Evolutionary conservation across 2,888 invertebrate species (phyloP), one percentile per base, ranked within the genome.

Genomic region (Dermolepida albohirtum): DNA sequence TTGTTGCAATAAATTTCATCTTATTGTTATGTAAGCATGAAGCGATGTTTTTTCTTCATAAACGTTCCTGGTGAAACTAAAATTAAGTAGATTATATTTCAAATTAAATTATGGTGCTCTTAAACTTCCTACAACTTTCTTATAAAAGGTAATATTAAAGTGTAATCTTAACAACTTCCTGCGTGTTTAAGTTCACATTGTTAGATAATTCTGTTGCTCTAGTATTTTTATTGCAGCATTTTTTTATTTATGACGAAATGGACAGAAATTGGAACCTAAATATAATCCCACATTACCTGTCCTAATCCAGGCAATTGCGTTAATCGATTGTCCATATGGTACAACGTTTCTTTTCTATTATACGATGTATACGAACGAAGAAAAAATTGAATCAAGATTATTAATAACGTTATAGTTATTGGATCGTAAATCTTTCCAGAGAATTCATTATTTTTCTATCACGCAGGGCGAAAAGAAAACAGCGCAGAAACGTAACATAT

Each of bases 401-500:
- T 65, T 66, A 66, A 68, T 65, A 65, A 59, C 65, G 52, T 43
- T 65, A 41, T 57, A 44, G 59, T 50, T 68, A 68, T 68, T 59
- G 68, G 64, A 59, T 59, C 68, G 65, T 68, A 68, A 68, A 68
- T 68, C 68, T 68, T 65, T 62, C 43, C 49, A n/a, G 16, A 34
- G 64, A 64, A 64, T 65, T 65, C 65, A 63, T 67, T 68, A 68
- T 50, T 59, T 47, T 43, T 52, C 52, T 55, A 68, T 65, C 68
- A 68, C 68, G 68, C 68, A 59, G 59, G 49, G 17, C 59, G 63
- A 49, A 57, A 50, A 50, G 40, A 55, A 55, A 55, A 55, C 17
- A 66, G 27, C 34, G 29, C 12, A 39, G 41, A 57, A 44, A 66
- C 40, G 10, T 14, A 39, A 43, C 57, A 27, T 11, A 52, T 43